phyloP scores from a whole-genome alignment of 2,113 vertebrate genomes.

The Laticauda laticaudata region DNA sequence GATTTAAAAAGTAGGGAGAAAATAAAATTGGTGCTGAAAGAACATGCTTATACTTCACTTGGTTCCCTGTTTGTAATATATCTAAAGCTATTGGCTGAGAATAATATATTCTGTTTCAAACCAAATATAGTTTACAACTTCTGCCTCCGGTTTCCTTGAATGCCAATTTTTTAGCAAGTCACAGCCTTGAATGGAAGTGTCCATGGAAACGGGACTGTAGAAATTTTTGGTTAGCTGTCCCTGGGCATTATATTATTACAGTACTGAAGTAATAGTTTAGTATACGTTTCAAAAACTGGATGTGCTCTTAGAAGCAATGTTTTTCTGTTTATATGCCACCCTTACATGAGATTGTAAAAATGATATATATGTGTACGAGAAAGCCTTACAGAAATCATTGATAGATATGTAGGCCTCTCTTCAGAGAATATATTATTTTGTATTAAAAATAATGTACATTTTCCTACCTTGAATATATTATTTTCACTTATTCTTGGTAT shows the following conservation, averaged over 20 bases:
- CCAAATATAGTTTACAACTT: slow-evolving; percentile 34
- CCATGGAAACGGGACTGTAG: slow-evolving; percentile 22
- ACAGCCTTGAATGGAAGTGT: slow-evolving; percentile 24
- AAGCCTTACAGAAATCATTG: background rate
- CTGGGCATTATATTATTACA: slow-evolving; percentile 26
- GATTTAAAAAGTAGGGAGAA: slow-evolving; percentile 9
- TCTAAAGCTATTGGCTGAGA: background rate
- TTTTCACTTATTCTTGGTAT: slow-evolving; percentile 20
- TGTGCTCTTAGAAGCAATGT: slow-evolving; percentile 20
- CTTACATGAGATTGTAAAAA: slow-evolving; percentile 1
- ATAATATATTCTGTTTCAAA: slow-evolving; percentile 10
- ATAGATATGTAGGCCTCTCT: background rate
- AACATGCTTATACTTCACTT: background rate
- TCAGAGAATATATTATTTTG: background rate
- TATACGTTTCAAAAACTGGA: slow-evolving; percentile 14
- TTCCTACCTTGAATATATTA: background rate
- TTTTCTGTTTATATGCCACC: background rate
- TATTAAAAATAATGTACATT: background rate
- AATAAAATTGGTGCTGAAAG: background rate
- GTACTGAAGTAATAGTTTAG: slow-evolving; percentile 35
- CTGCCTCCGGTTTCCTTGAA: slow-evolving; percentile 37
- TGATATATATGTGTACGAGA: background rate
- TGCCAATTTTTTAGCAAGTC: slow-evolving; percentile 28
- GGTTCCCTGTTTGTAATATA: background rate
- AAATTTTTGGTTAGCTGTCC: slow-evolving; percentile 3